Conservation (phyloP, 2,888 invertebrate genomes). For the Blera fallax region DNA sequence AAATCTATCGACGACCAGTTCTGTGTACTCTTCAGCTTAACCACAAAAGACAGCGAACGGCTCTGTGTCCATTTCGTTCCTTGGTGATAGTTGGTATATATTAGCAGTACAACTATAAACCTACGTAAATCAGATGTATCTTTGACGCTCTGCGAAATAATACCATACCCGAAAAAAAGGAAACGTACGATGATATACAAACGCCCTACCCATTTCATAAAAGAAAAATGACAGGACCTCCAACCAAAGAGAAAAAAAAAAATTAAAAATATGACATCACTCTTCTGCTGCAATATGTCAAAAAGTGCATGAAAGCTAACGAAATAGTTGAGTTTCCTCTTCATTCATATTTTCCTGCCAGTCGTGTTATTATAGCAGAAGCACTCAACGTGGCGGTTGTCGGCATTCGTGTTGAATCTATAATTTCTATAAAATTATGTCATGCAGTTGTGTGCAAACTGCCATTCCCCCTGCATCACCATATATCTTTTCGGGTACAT, state of each 20-base stretch:
- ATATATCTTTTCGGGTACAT: neutral
- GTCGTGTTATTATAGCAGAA: neutral
- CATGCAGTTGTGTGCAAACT: constrained; percentile 26
- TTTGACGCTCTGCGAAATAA: too few species aligned
- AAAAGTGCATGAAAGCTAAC: neutral
- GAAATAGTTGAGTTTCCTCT: neutral
- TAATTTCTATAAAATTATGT: constrained; percentile 39
- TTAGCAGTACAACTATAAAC: too few species aligned
- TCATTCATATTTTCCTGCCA: neutral
- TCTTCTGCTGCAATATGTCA: neutral
- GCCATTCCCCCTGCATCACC: neutral
- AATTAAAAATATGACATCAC: neutral
- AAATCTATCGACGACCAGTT: too few species aligned
- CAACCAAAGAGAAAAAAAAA: neutral
- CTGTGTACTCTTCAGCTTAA: too few species aligned
- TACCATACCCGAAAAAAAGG: too few species aligned
- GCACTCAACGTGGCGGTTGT: neutral
- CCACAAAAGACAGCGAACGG: too few species aligned
- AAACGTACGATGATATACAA: too few species aligned
- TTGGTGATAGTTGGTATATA: too few species aligned
- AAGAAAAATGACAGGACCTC: neutral
- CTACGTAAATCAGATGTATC: too few species aligned
- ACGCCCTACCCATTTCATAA: too few species aligned
- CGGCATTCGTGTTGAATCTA: constrained; percentile 21
- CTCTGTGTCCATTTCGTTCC: too few species aligned